Percentiles rank a stretch among this genome's conserved stretches.
phyloP scores from a whole-genome alignment of 64 coral and sea anemone species.

The Porites lutea region DNA sequence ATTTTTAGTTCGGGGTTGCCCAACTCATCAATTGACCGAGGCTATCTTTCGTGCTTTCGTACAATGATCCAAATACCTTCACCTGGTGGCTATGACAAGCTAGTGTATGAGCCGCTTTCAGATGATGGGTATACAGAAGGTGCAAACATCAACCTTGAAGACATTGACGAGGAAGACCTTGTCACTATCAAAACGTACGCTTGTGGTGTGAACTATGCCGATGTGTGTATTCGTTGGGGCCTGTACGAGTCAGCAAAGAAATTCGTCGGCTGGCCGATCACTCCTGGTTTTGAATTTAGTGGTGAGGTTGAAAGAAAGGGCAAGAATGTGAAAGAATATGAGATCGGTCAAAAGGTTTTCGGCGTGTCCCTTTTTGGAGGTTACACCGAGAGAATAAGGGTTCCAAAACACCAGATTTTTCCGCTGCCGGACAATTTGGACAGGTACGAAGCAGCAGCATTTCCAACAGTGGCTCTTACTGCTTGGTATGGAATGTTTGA shows the following conservation, averaged over 20 bases:
- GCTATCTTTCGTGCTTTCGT: neutral
- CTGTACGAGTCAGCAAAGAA: constrained; percentile 92
- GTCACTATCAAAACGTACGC: constrained; percentile 81
- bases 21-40: neutral
- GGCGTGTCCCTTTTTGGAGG: constrained; percentile 92
- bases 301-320: constrained; percentile 88
- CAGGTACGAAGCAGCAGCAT: constrained; percentile 84
- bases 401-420: constrained; percentile 90
- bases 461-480: constrained; percentile 85
- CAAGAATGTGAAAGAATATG: constrained; percentile 82
- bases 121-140: constrained; percentile 73
- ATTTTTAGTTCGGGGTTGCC: no score
- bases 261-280: constrained; percentile 98
- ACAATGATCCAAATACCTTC: constrained; percentile 89
- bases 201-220: constrained; percentile 96
- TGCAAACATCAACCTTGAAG: constrained; percentile 76
- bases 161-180: constrained; percentile 81
- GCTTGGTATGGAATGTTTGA: constrained; percentile 99
- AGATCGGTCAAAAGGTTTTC: constrained; percentile 87
- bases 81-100: constrained; percentile 93
- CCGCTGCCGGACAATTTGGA: constrained; percentile 76
- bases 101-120: constrained; percentile 69
- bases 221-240: constrained; percentile 96
- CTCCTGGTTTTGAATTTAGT: constrained; percentile 99
- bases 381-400: constrained; percentile 84